Evolutionary conservation across 2,888 invertebrate genomes (phyloP), one percentile per base, ranked within the genome.

Genomic region (Liodrosophila aerea): DNA sequence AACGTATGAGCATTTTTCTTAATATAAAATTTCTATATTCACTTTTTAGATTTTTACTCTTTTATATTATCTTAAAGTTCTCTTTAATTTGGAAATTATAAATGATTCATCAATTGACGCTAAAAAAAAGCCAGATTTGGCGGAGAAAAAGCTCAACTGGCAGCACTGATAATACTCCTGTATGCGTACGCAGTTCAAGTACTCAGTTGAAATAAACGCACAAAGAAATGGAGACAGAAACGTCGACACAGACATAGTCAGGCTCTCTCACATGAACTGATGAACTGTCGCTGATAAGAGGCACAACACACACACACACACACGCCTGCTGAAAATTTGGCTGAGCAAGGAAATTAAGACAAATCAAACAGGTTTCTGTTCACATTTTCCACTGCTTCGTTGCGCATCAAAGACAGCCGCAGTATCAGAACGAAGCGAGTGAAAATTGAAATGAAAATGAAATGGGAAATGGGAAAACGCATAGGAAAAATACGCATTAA

Each of bases 321-420:
- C 22, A 45, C 9, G 45, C 34, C n/a, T 18, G 31, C 2, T 5
- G 5, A 33, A 40, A 54, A 50, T 56, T 78, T 74, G 52, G 56
- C 67, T 67, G 62, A 58, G 64, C 56, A 54, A 62, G 64, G 80
- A 80, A 75, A 75, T 80, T 73, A 80, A 80, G 80, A 80, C 76
- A 73, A 75, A 67, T 76, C 80, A 80, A 75, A 75, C 75, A 80
- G 75, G 75, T 75, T 75, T 74, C 50, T 51, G 41, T 60, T 53
- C 51, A 58, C 51, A 29, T 53, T 54, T 43, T 31, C 29, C 46
- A 30, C 40, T 52, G 62, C 9, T 12, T 5, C 5, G 22, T 22
- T 22, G 13, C 13, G 13, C 41, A 49, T 64, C 64, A 70, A 70
- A 65, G 47, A 33, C 49, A 22, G 16, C 51, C 49, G 44, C 60